Evolutionary conservation across 92 coral and sea anemone species (phyloP).

Genomic region (Epizoanthus ramosus): DNA sequence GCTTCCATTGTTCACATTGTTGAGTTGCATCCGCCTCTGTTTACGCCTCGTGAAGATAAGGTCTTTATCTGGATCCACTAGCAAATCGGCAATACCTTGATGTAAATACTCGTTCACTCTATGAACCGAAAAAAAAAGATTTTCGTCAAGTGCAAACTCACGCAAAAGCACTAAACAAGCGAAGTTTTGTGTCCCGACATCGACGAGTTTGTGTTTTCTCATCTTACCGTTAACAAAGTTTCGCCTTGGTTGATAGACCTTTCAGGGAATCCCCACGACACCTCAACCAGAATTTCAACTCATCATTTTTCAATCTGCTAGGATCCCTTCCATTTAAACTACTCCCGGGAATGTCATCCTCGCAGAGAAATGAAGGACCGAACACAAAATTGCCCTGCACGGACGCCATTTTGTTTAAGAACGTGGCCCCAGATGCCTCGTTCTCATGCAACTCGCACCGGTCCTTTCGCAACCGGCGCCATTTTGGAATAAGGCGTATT

Average conservation of each 20-base stretch:
- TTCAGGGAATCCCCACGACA: conserved; percentile 41
- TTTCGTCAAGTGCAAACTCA: too few species aligned
- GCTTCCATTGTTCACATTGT: too few species aligned
- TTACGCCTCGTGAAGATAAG: conserved; percentile 39
- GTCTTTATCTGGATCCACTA: conserved; percentile 33
- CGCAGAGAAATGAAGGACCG: conserved; percentile 29
- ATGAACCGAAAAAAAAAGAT: background rate
- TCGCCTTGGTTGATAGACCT: conserved; percentile 53
- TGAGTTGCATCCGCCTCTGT: background rate
- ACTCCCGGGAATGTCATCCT: conserved; percentile 60
- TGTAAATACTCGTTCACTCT: conserved; percentile 48
- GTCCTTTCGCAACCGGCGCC: too few species aligned
- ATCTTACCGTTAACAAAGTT: conserved; percentile 32
- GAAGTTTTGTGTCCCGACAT: too few species aligned
- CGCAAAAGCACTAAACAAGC: too few species aligned
- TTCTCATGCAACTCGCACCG: too few species aligned
- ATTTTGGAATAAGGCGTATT: too few species aligned
- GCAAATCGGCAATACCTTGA: conserved; percentile 1
- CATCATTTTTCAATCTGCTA: conserved; percentile 8
- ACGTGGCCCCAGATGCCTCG: too few species aligned
- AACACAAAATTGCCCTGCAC: too few species aligned
- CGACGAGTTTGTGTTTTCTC: too few species aligned
- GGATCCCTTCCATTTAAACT: conserved; percentile 53
- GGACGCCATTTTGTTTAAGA: too few species aligned
- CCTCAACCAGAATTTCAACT: conserved; percentile 46